Base-by-base conservation (phyloP, 2,888 invertebrate genomes). In the Iphiclides podalirius region DNA sequence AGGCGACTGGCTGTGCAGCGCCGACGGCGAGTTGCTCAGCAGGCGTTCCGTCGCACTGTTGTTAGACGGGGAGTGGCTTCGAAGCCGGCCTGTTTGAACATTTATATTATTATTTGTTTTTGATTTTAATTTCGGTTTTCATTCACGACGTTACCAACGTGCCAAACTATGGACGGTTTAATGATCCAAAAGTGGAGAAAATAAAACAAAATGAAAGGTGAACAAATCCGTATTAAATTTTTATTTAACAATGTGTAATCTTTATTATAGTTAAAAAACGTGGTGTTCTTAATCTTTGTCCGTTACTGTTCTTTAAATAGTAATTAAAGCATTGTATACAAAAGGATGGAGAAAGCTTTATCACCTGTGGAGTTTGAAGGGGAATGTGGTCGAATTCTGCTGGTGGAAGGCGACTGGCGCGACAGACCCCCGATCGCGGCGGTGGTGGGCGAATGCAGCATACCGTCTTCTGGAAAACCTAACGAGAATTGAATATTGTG, bases 381-480 rank as follows among this genome's bases (percentile, higher is more conserved):
- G 0, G 85, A 86, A 40, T 77, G 82, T 1, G 77, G 75, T 33
- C 79, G 55, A 39, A 76, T 55, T 0, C 81, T 60, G 46, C 64
- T 67, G 14, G 70, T 65, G 7, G 78, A 66, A 0, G 83, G 79
- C 0, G 84, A 77, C 42, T 79, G 82, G 7, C 75, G 56, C 1
- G 70, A 57, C 4, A 80, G 59, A 0, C 78, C 79, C 1, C 79
- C 75, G 0, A 86, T 70, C 0, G 86, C 86, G 0, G 87, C 86
- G 0, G 87, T 86, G 0, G 80, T 79, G 0, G 87, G 86, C 0
- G 87, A 84, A 31, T 82, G 85, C 0, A 84, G 72, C 75, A 84
- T 76, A 4, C 87, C 89, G 35, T 88, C 88, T 61, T 88, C 88
- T 0, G 81, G 83, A 54, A 89, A 89, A 48, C 89, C 89, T 88